phyloP scores from a whole-genome alignment of 2,113 vertebrate genomes.

The Chlorodrepanis virens region DNA sequence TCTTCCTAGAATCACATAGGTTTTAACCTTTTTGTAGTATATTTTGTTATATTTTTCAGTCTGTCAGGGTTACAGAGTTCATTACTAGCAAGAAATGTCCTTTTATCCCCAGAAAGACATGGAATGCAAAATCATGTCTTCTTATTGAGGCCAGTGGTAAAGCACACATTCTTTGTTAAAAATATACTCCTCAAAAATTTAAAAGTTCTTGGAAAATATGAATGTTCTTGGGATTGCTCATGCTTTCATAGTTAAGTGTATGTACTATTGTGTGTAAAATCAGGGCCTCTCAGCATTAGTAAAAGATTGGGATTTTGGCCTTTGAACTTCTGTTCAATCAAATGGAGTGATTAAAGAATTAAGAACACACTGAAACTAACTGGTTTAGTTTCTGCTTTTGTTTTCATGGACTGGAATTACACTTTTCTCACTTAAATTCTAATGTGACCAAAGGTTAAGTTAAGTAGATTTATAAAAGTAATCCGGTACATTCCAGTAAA shows the following conservation, averaged over 20 bases:
- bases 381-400: background rate
- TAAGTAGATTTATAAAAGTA: conserved; percentile 48
- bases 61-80: background rate
- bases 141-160: background rate
- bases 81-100: background rate
- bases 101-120: background rate
- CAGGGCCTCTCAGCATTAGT: background rate
- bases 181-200: background rate
- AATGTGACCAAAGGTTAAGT: conserved; percentile 22
- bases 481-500: conserved; percentile 30
- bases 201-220: background rate
- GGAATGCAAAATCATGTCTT: background rate
- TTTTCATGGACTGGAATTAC: conserved; percentile 12
- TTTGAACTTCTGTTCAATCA: background rate
- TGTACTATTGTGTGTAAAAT: background rate
- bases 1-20: background rate
- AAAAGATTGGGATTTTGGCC: background rate
- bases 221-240: background rate
- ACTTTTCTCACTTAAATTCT: conserved; percentile 13
- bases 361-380: background rate
- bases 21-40: background rate
- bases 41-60: background rate
- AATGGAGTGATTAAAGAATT: background rate
- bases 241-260: background rate
- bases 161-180: background rate